These are phyloP conservation scores for Podarcis raffonei DNA, from an alignment of 2,113 vertebrate genomes.

Conservation along the genomic window DNA sequence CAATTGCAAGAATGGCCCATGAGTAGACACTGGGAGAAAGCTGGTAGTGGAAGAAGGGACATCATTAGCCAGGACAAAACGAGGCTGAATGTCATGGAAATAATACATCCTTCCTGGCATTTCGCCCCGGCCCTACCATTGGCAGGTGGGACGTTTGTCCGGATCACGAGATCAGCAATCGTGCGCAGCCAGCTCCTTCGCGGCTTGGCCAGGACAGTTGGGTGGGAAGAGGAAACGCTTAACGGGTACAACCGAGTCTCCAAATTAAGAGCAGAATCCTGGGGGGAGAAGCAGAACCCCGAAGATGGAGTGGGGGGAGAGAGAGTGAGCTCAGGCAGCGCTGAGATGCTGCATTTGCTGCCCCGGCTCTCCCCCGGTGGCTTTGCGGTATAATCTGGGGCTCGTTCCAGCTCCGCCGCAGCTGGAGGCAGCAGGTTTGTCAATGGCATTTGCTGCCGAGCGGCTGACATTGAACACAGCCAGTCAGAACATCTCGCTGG, in stretches of 20 bases:
- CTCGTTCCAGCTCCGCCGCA: constrained; percentile 20
- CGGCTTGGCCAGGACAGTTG: neutral
- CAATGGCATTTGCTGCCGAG: constrained; percentile 64
- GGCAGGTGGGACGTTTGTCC: neutral
- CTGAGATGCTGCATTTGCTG: no score
- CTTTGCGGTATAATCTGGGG: neutral
- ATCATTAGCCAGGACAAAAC: neutral
- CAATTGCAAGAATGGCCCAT: neutral
- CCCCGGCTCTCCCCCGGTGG: neutral
- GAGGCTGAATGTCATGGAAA: neutral
- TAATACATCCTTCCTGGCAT: neutral
- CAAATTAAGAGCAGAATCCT: neutral
- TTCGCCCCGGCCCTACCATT: no score
- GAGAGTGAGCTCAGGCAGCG: neutral
- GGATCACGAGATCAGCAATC: neutral
- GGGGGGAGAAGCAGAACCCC: neutral
- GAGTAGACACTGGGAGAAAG: neutral
- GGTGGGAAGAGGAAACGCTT: neutral
- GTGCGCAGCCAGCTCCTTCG: neutral
- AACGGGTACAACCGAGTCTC: no score
- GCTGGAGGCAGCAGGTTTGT: constrained; percentile 15
- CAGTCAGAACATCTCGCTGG: constrained; percentile 65
- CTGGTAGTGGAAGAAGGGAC: neutral
- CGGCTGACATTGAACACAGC: constrained; percentile 68
- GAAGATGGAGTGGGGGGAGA: no score